phyloP scores from a whole-genome alignment of 2,888 invertebrate genomes.

The Acanthosepion lycidas region DNA sequence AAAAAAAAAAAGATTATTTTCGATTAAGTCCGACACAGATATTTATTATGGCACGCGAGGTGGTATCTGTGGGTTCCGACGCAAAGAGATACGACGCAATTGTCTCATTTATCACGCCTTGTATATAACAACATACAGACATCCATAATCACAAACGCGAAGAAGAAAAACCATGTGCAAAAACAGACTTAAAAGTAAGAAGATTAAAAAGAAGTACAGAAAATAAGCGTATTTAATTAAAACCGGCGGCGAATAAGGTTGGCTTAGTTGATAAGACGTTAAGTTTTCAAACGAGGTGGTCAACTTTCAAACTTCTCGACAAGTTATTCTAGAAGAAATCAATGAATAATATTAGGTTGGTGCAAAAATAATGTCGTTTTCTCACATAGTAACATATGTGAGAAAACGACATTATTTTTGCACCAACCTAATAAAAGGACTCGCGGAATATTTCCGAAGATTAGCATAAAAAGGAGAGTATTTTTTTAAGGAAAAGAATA shows the following conservation, averaged over 20 bases:
- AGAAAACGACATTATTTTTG: no score
- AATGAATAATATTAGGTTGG: no score
- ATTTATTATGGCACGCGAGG: conserved; percentile 4
- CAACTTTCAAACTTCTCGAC: no score
- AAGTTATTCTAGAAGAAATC: no score
- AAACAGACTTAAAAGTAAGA: background rate
- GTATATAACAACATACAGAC: background rate
- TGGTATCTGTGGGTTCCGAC: background rate
- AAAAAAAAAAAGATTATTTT: background rate
- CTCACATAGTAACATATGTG: no score
- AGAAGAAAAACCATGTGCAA: background rate
- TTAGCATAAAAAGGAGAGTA: no score
- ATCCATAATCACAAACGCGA: background rate
- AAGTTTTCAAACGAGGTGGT: no score
- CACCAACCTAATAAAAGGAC: no score
- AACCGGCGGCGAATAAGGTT: background rate
- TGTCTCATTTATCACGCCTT: background rate
- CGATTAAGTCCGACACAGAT: background rate
- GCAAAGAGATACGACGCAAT: background rate
- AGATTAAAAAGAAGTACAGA: background rate
- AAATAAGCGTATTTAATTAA: background rate
- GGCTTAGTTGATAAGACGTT: background rate
- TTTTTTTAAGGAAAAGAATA: no score
- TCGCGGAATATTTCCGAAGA: no score
- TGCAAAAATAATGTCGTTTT: no score